Evolutionary conservation across 2,888 invertebrate species (phyloP).

Genomic region (Phortica magna): DNA sequence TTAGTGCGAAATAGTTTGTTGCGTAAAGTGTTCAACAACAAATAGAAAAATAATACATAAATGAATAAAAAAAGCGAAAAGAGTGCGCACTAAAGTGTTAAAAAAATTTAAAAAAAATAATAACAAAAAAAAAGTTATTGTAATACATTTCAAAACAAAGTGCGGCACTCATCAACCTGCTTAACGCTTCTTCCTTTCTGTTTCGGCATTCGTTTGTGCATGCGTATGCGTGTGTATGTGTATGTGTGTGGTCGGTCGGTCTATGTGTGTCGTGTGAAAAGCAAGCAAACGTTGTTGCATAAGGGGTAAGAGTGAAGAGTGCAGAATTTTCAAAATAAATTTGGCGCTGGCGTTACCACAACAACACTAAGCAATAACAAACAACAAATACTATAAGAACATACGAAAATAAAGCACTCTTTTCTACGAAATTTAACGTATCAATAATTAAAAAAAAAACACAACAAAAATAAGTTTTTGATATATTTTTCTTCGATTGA

Average conservation of each 20-base stretch:
- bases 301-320: not conserved
- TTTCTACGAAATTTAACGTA: not conserved
- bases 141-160: constrained; percentile 53
- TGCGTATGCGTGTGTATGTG: constrained; percentile 11
- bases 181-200: constrained; percentile 2
- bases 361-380: not conserved
- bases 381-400: not conserved
- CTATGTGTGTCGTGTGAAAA: not conserved
- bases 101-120: constrained; percentile 49
- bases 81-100: constrained; percentile 40
- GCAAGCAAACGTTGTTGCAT: not conserved
- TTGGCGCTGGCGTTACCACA: constrained; percentile 16
- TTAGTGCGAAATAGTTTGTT: constrained; percentile 34
- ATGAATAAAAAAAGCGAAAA: constrained; percentile 60
- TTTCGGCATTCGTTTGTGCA: constrained; percentile 21
- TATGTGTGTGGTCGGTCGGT: constrained; percentile 3
- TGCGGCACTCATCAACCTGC: constrained; percentile 17
- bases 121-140: constrained; percentile 67
- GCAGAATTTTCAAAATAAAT: constrained; percentile 11
- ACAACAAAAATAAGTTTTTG: not conserved
- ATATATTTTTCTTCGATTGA: constrained; percentile 5
- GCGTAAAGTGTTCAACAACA: constrained; percentile 29
- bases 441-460: not conserved
- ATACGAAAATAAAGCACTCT: not conserved
- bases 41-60: constrained; percentile 46